Percentiles rank a stretch among this genome's conserved stretches.
Conservation (phyloP, 1,140 invertebrate genomes). For the Caenorhabditis briggsae region DNA sequence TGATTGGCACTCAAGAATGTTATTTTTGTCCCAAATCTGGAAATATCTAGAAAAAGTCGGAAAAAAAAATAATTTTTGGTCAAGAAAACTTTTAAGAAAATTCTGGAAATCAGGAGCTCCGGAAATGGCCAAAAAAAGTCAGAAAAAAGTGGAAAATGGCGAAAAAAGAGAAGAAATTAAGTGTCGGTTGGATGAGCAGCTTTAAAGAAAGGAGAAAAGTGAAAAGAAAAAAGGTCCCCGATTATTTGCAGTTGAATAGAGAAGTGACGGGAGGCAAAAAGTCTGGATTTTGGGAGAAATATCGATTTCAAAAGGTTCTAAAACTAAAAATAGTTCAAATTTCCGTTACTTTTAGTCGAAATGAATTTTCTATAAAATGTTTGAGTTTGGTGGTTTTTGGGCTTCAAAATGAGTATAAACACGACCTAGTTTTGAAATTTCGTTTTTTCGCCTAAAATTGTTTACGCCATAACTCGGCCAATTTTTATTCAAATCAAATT, state of each 20-base stretch:
- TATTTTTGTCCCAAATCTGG: background rate
- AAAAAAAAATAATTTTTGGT: too few relatives aligned
- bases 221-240: background rate
- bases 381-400: too few relatives aligned
- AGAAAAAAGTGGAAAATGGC: background rate
- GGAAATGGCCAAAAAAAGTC: background rate
- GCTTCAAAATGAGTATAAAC: too few relatives aligned
- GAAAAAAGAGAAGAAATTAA: slow-evolving; percentile 34
- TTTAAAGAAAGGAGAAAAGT: background rate
- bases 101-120: background rate
- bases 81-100: background rate
- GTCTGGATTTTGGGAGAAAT: too few relatives aligned
- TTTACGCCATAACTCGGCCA: too few relatives aligned
- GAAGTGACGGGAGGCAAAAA: too few relatives aligned
- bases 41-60: background rate
- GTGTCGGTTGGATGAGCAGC: slow-evolving; percentile 39
- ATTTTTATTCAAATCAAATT: too few relatives aligned
- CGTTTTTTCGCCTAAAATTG: too few relatives aligned
- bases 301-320: background rate
- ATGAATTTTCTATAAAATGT: too few relatives aligned
- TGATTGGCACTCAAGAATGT: background rate
- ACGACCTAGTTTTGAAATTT: too few relatives aligned
- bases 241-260: slow-evolving; percentile 9
- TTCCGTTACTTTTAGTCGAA: too few relatives aligned
- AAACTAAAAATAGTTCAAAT: too few relatives aligned